These are phyloP conservation scores for Tachystola acroxantha DNA, from an alignment of 2,888 invertebrate genomes.

Conservation along the genomic window DNA sequence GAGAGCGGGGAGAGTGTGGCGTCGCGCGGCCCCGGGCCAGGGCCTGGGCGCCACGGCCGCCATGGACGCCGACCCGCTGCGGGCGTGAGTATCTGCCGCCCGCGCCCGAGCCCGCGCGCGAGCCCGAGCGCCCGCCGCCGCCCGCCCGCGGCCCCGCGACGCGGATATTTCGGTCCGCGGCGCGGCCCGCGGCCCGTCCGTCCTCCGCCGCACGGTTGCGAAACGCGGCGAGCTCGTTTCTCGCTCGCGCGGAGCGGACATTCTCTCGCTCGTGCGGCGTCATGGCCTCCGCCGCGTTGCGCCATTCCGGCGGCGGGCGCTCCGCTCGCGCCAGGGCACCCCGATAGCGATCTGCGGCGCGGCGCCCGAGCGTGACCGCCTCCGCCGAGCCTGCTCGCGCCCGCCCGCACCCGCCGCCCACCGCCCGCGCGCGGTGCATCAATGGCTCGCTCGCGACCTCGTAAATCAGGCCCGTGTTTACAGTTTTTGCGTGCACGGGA, in stretches of 20 bases:
- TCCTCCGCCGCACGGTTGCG: slow-evolving; percentile 70
- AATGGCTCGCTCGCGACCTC: slow-evolving; percentile 49
- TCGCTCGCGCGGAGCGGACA: slow-evolving; percentile 65
- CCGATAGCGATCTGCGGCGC: slow-evolving; percentile 47
- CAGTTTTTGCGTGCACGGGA: slow-evolving; percentile 64
- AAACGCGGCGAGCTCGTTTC: slow-evolving; percentile 65
- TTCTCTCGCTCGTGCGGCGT: slow-evolving; percentile 72
- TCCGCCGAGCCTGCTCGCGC: slow-evolving; percentile 24
- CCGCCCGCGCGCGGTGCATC: slow-evolving; percentile 40
- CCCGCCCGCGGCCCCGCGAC: slow-evolving; percentile 47
- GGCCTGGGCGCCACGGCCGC: slow-evolving; percentile 74
- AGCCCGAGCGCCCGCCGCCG: slow-evolving; percentile 19
- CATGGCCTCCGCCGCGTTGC: slow-evolving; percentile 73
- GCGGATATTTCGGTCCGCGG: slow-evolving; percentile 68
- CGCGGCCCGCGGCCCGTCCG: slow-evolving; percentile 58
- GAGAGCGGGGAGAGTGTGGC: slow-evolving; percentile 74
- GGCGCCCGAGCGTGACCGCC: slow-evolving; percentile 71
- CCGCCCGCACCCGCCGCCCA: slow-evolving; percentile 15
- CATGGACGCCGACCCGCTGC: slow-evolving; percentile 67
- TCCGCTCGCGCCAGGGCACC: slow-evolving; percentile 41
- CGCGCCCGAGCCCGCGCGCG: slow-evolving; percentile 24
- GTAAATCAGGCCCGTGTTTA: slow-evolving; percentile 70
- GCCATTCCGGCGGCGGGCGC: slow-evolving; percentile 67
- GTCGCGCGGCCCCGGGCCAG: slow-evolving; percentile 71
- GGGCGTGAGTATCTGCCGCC: slow-evolving; percentile 66